Evolutionary conservation across 2,888 invertebrate species (phyloP), one percentile per base, ranked within the genome.

Genomic region (Harpagoxenus sublaevis): DNA sequence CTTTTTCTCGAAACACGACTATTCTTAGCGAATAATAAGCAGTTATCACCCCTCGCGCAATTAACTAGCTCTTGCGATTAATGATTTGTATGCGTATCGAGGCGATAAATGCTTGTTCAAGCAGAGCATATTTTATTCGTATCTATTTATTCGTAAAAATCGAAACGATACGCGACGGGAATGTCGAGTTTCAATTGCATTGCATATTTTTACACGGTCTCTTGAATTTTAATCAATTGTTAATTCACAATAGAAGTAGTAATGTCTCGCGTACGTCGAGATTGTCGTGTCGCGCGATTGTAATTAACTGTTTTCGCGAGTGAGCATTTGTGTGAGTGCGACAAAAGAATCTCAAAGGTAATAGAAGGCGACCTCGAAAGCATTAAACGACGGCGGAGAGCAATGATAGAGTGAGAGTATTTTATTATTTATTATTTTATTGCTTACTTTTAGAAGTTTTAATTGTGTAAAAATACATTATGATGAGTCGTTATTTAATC

Each of bases 351-450:
- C 42, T 23, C 15, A 66, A 45, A 18, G 3, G 28, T n/a, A 42
- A 65, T 1, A 42, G 23, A 6, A 28, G 12, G 15, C 23, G 23
- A 42, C 8, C 12, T 45, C 15, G 15, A 15, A 66, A 6, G 39
- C 5, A 35, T n/a, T 0, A 0, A 23, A 15, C 23, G 5, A 6
- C 28, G 12, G 2, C 60, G 18, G 6, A 15, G 35, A 65, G 42
- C 10, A 42, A 12, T 12, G 10, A n/a, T 60, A 1, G 12, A 15
- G 5, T n/a, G 65, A n/a, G 39, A n/a, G 39, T 65, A 28, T 42
- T 66, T 66, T 45, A 66, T 42, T 65, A 42, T 18, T 65, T 42
- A 23, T 28, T 65, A 39, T 63, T 63, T 42, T 42, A 65, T 63
- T 35, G 1, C 4, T 63, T 10, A 18, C 4, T 15, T 28, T 60